A percentile compares a stretch with the other conserved stretches of the same genome.
Conservation (phyloP, 2,888 invertebrate species). For the Phasia obesa region DNA sequence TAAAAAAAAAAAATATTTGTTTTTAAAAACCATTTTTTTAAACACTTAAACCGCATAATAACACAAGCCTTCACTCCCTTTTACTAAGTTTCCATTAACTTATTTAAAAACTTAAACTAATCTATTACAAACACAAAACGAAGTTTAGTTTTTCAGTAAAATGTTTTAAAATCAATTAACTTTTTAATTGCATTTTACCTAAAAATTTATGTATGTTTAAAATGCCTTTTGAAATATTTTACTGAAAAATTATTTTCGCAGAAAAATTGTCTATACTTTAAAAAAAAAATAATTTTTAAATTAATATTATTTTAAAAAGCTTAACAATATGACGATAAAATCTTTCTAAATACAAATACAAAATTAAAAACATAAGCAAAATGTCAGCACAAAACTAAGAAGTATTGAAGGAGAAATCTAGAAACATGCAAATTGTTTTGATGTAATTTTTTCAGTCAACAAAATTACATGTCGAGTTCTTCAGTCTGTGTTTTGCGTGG, state of each 20-base stretch:
- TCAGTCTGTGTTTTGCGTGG: constrained; percentile 82
- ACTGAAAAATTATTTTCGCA: too few species aligned
- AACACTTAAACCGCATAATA: constrained; percentile 71
- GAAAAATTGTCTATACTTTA: too few species aligned
- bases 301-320: too few species aligned
- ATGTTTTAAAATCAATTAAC: constrained; percentile 29
- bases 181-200: neutral
- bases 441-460: constrained; percentile 73
- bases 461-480: constrained; percentile 80
- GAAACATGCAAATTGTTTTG: constrained; percentile 67
- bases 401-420: neutral
- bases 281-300: too few species aligned
- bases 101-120: constrained; percentile 26
- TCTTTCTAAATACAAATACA: constrained; percentile 1
- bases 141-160: constrained; percentile 52
- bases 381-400: constrained; percentile 55
- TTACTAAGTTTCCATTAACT: constrained; percentile 37
- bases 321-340: neutral
- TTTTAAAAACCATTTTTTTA: too few species aligned
- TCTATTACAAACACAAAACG: constrained; percentile 20
- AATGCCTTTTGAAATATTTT: too few species aligned
- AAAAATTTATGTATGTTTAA: neutral
- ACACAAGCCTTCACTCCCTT: constrained; percentile 55
- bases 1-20: neutral
- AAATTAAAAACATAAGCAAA: constrained; percentile 51